Percentiles rank a stretch among this genome's conserved stretches.
Evolutionary conservation across 1,140 invertebrate genomes (phyloP).

Genomic region (Arion vulgaris): DNA sequence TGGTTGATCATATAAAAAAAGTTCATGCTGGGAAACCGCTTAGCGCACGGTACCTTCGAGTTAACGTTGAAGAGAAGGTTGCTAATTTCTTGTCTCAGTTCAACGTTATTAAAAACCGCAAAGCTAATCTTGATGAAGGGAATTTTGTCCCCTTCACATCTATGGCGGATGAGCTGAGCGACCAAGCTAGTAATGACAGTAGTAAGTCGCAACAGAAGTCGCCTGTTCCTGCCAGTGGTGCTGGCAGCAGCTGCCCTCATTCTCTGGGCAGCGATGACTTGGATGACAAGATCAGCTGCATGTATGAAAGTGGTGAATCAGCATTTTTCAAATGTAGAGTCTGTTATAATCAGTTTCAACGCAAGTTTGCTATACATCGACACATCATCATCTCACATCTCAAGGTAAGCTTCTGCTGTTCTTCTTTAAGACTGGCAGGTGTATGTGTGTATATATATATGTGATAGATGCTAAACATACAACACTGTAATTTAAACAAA

Average conservation of each 20-base stretch:
- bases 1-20: constrained; percentile 50
- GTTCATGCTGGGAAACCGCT: constrained; percentile 41
- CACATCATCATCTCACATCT: constrained; percentile 48
- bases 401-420: constrained; percentile 35
- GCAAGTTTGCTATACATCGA: constrained; percentile 48
- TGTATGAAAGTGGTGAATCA: constrained; percentile 36
- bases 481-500: too few species aligned
- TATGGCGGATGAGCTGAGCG: not conserved
- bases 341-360: constrained; percentile 44
- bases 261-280: constrained; percentile 43
- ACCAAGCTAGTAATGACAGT: constrained; percentile 9
- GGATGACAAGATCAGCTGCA: constrained; percentile 44
- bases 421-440: too few species aligned
- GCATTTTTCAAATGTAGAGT: constrained; percentile 39
- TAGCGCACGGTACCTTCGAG: constrained; percentile 40
- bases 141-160: constrained; percentile 5
- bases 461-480: too few species aligned
- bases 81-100: constrained; percentile 40
- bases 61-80: constrained; percentile 46
- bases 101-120: constrained; percentile 13
- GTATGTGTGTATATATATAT: too few species aligned
- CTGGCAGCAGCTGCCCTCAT: not conserved
- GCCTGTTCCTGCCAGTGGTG: not conserved
- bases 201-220: constrained; percentile 12
- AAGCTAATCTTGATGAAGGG: not conserved